Evolutionary conservation across 2,888 invertebrate genomes (phyloP), one percentile per base, ranked within the genome.

Genomic region (Drosophila paramelanica): DNA sequence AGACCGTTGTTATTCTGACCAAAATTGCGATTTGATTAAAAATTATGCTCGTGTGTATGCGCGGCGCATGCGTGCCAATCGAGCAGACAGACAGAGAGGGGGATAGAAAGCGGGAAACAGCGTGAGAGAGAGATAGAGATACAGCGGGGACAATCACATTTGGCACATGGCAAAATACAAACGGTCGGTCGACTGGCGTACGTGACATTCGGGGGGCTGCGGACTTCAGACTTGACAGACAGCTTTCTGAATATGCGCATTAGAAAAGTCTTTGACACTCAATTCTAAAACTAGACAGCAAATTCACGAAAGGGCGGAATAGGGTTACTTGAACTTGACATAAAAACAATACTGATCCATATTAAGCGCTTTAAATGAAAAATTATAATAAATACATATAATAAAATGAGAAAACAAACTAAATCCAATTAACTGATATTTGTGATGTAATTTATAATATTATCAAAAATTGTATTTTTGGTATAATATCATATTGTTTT

Each of bases 1-100:
- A 64, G 49, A 45, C 33, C 56, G 73, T 62, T 72, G 78, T 78
- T 83, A 80, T 73, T 53, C 41, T 58, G 68, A 49, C 71, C 61
- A 66, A 79, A 77, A 86, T 71, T 70, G 81, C 81, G 71, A 74
- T 71, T 83, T 84, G 74, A 77, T 79, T 73, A 41, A 46, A 82
- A 82, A 79, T 82, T 69, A 77, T 67, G 69, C 64, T 56, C 67
- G 57, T 71, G 43, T 67, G 70, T 73, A 77, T 65, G 69, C 55
- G 47, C 45, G 46, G 58, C 73, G 81, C 79, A 80, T 80, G 73
- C 80, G 80, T 70, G 61, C 61, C 61, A 66, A 60, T 70, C 56
- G 66, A 55, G 33, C 47, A 55, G 58, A 58, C 20, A 53, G 56
- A 51, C 50, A 69, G n/a, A 33, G 43, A 57, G 10, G 11, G 10